Conservation (phyloP, 2,888 invertebrate genomes). For the Mermis nigrescens region DNA sequence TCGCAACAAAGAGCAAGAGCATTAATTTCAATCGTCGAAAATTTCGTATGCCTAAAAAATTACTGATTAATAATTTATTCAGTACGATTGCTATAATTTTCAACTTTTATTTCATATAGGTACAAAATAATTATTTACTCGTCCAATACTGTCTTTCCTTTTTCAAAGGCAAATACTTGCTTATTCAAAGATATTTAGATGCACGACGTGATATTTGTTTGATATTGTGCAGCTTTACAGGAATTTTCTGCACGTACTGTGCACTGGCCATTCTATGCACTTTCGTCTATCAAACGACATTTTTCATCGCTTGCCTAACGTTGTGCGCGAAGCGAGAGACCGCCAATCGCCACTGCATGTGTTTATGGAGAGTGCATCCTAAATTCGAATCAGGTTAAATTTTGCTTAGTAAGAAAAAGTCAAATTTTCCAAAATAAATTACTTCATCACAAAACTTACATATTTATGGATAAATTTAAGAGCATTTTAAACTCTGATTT, state of each 20-base stretch:
- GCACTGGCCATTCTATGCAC: slow-evolving; percentile 73
- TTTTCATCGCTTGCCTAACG: slow-evolving; percentile 74
- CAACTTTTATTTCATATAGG: no score
- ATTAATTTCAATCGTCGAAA: no score
- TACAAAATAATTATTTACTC: background rate
- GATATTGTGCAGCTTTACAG: no score
- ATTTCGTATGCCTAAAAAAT: no score
- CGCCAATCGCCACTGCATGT: slow-evolving; percentile 57
- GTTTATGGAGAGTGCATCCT: slow-evolving; percentile 30
- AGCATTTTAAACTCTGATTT: no score
- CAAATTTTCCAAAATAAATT: no score
- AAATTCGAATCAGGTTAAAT: slow-evolving; percentile 6
- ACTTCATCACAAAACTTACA: no score
- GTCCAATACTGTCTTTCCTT: background rate
- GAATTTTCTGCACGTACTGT: slow-evolving; percentile 81
- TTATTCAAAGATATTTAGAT: slow-evolving; percentile 1
- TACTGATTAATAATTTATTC: no score
- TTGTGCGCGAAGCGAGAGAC: slow-evolving; percentile 70
- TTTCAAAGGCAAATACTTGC: background rate
- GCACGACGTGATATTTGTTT: background rate
- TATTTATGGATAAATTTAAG: no score
- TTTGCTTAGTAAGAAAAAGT: no score
- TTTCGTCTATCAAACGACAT: slow-evolving; percentile 74
- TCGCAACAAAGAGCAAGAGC: no score
- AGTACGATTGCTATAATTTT: no score